Percentiles rank a stretch among this genome's conserved stretches.
These are phyloP conservation scores for Bombus superbus DNA, from an alignment of 1,140 invertebrate species.

Conservation along the genomic window DNA sequence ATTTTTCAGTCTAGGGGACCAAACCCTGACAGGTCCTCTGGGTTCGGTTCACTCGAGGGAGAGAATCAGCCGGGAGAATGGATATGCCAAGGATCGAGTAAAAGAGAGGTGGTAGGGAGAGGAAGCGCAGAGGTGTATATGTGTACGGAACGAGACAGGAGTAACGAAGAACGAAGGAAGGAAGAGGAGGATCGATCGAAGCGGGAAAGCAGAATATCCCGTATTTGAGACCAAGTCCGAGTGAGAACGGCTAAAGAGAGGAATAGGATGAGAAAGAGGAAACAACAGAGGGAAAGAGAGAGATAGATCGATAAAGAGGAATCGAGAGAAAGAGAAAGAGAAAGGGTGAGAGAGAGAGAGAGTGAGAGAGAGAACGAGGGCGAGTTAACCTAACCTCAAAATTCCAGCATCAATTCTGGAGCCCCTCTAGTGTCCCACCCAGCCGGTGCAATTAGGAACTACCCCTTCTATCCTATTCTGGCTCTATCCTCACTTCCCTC, in stretches of 20 bases:
- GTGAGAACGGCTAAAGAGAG: constrained; percentile 35
- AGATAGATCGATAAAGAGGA: constrained; percentile 35
- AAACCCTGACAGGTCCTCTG: constrained; percentile 67
- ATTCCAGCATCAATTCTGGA: constrained; percentile 80
- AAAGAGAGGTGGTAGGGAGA: constrained; percentile 34
- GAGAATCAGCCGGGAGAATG: constrained; percentile 59
- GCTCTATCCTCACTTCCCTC: constrained; percentile 74
- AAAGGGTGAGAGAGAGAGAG: constrained; percentile 29
- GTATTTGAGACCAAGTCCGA: constrained; percentile 42
- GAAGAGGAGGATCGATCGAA: constrained; percentile 50
- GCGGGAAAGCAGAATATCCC: constrained; percentile 47
- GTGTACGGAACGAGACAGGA: constrained; percentile 18
- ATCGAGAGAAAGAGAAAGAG: constrained; percentile 44
- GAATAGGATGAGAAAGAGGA: constrained; percentile 38
- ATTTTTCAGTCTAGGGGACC: constrained; percentile 78
- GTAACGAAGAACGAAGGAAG: constrained; percentile 28
- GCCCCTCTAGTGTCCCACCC: constrained; percentile 73
- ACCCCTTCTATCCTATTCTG: constrained; percentile 77
- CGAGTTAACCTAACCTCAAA: constrained; percentile 79
- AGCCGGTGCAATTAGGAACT: constrained; percentile 79
- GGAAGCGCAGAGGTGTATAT: not conserved
- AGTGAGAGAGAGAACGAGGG: constrained; percentile 57
- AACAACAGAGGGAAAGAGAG: constrained; percentile 5
- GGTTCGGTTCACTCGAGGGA: constrained; percentile 60
- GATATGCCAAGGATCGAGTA: constrained; percentile 43